Conservation (phyloP, 1,140 invertebrate genomes). For the Anoplolepis gracilipes region DNA sequence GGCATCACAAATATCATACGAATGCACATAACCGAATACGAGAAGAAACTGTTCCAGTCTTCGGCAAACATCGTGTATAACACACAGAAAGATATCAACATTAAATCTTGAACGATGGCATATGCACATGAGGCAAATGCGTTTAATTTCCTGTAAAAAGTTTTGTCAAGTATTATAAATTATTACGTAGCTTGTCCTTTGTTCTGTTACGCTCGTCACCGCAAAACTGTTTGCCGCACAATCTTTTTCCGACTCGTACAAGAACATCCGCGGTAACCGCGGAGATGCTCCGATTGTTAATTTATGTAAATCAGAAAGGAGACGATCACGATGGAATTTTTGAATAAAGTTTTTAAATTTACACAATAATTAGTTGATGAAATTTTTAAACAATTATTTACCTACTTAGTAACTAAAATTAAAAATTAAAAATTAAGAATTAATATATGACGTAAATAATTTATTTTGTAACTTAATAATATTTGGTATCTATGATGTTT, state of each 20-base stretch:
- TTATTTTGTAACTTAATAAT: background rate
- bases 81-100: slow-evolving; percentile 78
- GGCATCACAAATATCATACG: slow-evolving; percentile 87
- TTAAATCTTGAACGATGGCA: slow-evolving; percentile 63
- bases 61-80: slow-evolving; percentile 84
- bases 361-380: background rate
- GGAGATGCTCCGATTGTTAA: slow-evolving; percentile 26
- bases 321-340: background rate
- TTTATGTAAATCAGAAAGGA: slow-evolving; percentile 27
- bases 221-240: background rate
- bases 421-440: slow-evolving; percentile 5
- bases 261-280: background rate
- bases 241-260: background rate
- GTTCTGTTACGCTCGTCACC: background rate
- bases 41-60: slow-evolving; percentile 84
- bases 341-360: background rate
- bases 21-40: slow-evolving; percentile 86
- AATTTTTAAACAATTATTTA: background rate
- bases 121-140: background rate
- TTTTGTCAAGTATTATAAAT: slow-evolving; percentile 49
- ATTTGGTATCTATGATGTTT: background rate
- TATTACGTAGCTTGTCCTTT: slow-evolving; percentile 27
- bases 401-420: background rate
- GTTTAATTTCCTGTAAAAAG: slow-evolving; percentile 48
- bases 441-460: slow-evolving; percentile 53